A percentile compares a stretch with the other conserved stretches of the same genome.
Evolutionary conservation across 2,888 invertebrate genomes (phyloP).

Genomic region (Trissolcus japonicus): DNA sequence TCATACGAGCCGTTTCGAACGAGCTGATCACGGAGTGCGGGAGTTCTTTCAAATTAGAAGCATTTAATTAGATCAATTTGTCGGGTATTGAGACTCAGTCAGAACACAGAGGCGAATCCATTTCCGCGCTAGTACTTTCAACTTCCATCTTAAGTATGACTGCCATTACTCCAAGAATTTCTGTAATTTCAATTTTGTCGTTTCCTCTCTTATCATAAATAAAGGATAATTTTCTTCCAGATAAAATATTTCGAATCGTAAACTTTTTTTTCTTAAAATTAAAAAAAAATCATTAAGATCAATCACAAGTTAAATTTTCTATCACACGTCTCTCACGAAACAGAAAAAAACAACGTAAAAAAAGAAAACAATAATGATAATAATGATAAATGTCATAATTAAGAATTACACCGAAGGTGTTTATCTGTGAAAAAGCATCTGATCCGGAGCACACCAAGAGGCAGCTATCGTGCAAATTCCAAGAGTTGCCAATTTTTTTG

Average conservation of each 20-base stretch:
- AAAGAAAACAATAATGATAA: too few relatives aligned
- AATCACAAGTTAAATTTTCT: not conserved
- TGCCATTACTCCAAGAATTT: not conserved
- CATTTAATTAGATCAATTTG: slow-evolving; percentile 33
- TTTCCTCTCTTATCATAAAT: not conserved
- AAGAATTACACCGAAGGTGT: too few relatives aligned
- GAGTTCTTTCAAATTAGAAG: slow-evolving; percentile 14
- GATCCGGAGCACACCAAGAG: too few relatives aligned
- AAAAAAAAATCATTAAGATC: not conserved
- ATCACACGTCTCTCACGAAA: too few relatives aligned
- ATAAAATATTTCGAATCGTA: too few relatives aligned
- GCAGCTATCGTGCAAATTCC: too few relatives aligned
- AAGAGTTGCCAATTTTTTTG: not conserved
- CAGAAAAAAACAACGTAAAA: too few relatives aligned
- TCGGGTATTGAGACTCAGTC: slow-evolving; percentile 11
- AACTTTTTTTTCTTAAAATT: too few relatives aligned
- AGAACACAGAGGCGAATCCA: slow-evolving; percentile 3
- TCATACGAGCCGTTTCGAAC: not conserved
- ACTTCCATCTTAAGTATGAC: not conserved
- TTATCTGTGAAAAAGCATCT: too few relatives aligned
- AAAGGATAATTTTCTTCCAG: too few relatives aligned
- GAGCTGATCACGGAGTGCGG: slow-evolving; percentile 5
- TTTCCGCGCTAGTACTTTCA: slow-evolving; percentile 9
- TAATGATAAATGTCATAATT: too few relatives aligned
- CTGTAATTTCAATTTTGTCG: not conserved